Evolutionary conservation across 2,113 vertebrate genomes (phyloP), one percentile per base, ranked within the genome.

Genomic region (Engystomops pustulosus): DNA sequence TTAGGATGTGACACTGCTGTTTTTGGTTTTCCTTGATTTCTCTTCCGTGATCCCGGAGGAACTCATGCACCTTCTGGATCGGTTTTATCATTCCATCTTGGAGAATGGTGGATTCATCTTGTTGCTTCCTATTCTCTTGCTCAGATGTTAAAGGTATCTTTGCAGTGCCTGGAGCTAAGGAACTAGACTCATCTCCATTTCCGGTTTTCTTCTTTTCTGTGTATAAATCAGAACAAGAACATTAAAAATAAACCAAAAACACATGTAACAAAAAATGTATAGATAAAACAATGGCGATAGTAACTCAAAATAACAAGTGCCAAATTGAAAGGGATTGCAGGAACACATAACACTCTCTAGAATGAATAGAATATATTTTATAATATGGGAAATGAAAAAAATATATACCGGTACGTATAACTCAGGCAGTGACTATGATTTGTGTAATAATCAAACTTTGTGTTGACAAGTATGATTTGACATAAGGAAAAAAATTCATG

Each of bases 1-100:
- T 78, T 55, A 85, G 68, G 20, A 77, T 36, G 36, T 79, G 62
- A 36, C 83, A 79, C 15, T 85, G 83, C 20, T 85, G 83, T 20
- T 79, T 85, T 30, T 58, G 53, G 38, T 70, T 79, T 6, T 85
- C 74, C 65, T 58, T 53, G 55, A 27, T 38, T 34, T 79, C 62
- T 58, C 47, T 70, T 67, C 69, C 83, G 5, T 85, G 83, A 27
- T 55, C 75, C 3, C 38, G 83, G 6, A 69, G 53, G 1, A 70
- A 17, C 65, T 85, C 36, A 67, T 85, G 62, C 0, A 69, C 75
- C 34, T 85, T 79, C 17, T 70, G 47, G 44, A 53, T 55, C 14
- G 72, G 44, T 41, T 84, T 53, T 45, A 67, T 23, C 32, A 69
- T 34, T 7, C 23, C 49, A 70, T 44, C 77, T 41, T 51, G 62